A percentile compares a stretch with the other conserved stretches of the same genome.
These are phyloP conservation scores for Aplodontia rufa DNA, from an alignment of 2,113 vertebrate species.

Conservation along the genomic window DNA sequence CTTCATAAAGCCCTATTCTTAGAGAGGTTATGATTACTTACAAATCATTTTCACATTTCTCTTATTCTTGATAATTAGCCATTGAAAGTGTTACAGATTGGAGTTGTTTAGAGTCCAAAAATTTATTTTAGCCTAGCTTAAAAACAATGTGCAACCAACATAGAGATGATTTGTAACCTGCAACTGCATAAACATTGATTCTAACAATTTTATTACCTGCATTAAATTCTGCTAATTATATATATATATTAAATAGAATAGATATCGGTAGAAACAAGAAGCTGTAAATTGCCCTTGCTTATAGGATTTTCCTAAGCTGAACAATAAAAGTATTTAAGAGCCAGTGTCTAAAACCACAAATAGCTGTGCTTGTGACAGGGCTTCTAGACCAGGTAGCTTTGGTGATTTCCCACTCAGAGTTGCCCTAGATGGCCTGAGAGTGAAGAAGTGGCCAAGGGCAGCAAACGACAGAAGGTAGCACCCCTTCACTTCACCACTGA, in stretches of 20 bases:
- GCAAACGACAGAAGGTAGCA: not conserved
- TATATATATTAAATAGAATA: not conserved
- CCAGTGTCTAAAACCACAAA: conserved; percentile 26
- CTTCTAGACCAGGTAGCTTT: not conserved
- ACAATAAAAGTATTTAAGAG: not conserved
- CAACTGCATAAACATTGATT: conserved; percentile 68
- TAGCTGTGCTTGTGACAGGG: not conserved
- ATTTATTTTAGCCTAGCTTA: not conserved
- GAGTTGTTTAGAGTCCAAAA: not conserved
- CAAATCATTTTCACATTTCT: not conserved
- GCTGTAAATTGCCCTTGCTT: conserved; percentile 51
- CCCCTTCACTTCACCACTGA: not conserved
- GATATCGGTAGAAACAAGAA: not conserved
- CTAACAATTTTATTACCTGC: conserved; percentile 40
- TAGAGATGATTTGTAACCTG: conserved; percentile 64
- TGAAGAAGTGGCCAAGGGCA: not conserved
- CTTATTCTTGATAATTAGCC: not conserved
- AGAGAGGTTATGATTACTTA: not conserved
- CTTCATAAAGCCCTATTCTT: not conserved
- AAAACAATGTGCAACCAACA: not conserved
- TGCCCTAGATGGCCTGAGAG: not conserved
- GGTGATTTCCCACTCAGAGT: too few relatives aligned
- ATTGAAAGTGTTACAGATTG: not conserved
- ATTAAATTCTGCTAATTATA: conserved; percentile 67
- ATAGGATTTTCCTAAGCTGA: conserved; percentile 59